Conservation (phyloP, 2,888 invertebrate species). For the Ormia ochracea region DNA sequence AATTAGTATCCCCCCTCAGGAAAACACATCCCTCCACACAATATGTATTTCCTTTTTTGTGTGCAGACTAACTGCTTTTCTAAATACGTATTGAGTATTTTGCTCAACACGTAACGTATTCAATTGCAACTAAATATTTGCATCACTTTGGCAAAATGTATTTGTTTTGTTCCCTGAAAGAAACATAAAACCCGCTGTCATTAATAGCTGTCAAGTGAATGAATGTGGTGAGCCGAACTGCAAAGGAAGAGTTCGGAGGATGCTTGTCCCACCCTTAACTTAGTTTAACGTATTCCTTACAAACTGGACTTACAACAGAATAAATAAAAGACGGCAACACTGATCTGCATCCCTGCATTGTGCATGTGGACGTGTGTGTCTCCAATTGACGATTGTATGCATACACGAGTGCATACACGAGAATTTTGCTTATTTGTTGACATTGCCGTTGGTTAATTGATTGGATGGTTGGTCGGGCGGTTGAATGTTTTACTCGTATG, state of each 20-base stretch:
- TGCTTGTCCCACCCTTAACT: too few relatives aligned
- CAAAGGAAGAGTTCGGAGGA: too few relatives aligned
- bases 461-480: conserved; percentile 4
- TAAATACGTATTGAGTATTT: neutral
- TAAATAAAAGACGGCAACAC: neutral
- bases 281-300: too few relatives aligned
- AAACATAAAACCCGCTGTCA: too few relatives aligned
- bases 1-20: conserved; percentile 41
- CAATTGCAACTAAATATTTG: too few relatives aligned
- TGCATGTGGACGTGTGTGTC: neutral
- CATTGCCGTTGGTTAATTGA: conserved; percentile 4
- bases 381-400: neutral
- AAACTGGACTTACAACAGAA: too few relatives aligned
- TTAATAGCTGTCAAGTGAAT: too few relatives aligned
- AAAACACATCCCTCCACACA: neutral
- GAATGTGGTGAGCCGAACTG: too few relatives aligned
- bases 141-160: too few relatives aligned
- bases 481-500: conserved; percentile 57
- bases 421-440: conserved; percentile 28
- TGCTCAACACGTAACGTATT: too few relatives aligned
- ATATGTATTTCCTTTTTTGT: neutral
- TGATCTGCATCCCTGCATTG: neutral
- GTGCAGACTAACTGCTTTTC: neutral
- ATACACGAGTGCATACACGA: too few relatives aligned
- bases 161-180: too few relatives aligned